Conservation (phyloP, 2,888 invertebrate genomes). For the Drosophila rellima region DNA sequence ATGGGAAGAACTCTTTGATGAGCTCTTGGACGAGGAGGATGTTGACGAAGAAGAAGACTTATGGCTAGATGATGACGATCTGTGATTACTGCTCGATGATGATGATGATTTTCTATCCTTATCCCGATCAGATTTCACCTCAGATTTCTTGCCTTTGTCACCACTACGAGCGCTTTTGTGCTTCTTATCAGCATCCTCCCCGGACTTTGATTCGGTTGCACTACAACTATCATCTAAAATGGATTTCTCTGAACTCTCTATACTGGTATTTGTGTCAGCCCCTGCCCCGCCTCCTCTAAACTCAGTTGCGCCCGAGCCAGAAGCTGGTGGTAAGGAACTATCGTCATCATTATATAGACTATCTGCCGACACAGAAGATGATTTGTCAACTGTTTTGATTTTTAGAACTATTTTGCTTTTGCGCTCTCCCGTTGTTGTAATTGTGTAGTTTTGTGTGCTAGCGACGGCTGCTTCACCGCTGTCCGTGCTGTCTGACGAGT, state of each 20-base stretch:
- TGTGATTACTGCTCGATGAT: slow-evolving; percentile 74
- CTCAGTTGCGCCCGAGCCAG: slow-evolving; percentile 52
- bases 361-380: slow-evolving; percentile 38
- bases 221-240: slow-evolving; percentile 80
- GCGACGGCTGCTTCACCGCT: slow-evolving; percentile 76
- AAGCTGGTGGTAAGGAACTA: slow-evolving; percentile 48
- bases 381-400: slow-evolving; percentile 86
- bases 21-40: slow-evolving; percentile 85
- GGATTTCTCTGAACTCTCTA: slow-evolving; percentile 66
- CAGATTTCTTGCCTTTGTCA: slow-evolving; percentile 71
- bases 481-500: slow-evolving; percentile 83
- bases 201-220: slow-evolving; percentile 52
- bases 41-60: slow-evolving; percentile 85
- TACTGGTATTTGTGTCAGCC: slow-evolving; percentile 49
- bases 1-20: slow-evolving; percentile 83
- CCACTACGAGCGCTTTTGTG: slow-evolving; percentile 66
- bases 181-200: slow-evolving; percentile 72
- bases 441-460: slow-evolving; percentile 65
- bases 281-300: slow-evolving; percentile 37
- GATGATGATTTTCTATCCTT: slow-evolving; percentile 76
- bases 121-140: slow-evolving; percentile 81
- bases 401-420: slow-evolving; percentile 83
- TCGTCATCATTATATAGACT: slow-evolving; percentile 72
- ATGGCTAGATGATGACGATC: slow-evolving; percentile 83
- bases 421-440: slow-evolving; percentile 80